phyloP scores from a whole-genome alignment of 2,888 invertebrate species.

The Cartodere bifasciata region DNA sequence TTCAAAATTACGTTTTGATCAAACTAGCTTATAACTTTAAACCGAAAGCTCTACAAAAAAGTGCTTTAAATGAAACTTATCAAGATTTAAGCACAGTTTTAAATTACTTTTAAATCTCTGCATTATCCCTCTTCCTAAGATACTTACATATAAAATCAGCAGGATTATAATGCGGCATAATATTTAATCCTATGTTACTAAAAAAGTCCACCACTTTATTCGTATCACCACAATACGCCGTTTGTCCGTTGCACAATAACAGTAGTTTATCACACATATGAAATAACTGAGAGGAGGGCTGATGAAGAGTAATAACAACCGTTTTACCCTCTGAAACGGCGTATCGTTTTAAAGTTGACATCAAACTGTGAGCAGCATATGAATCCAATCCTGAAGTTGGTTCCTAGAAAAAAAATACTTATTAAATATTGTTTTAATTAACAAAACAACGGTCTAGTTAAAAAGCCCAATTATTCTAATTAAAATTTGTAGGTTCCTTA shows the following conservation, averaged over 20 bases:
- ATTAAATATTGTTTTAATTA: too few relatives aligned
- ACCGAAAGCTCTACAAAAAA: too few relatives aligned
- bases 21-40: background rate
- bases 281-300: constrained; percentile 75
- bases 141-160: constrained; percentile 71
- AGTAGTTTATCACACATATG: constrained; percentile 69
- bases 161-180: constrained; percentile 68
- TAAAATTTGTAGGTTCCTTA: too few relatives aligned
- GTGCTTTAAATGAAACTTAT: too few relatives aligned
- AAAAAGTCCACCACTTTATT: constrained; percentile 61
- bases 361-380: constrained; percentile 61
- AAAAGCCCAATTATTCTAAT: too few relatives aligned
- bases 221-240: constrained; percentile 65
- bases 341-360: constrained; percentile 59
- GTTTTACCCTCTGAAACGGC: constrained; percentile 66
- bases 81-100: background rate
- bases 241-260: constrained; percentile 55
- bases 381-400: constrained; percentile 76
- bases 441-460: too few relatives aligned
- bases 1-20: background rate
- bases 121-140: too few relatives aligned
- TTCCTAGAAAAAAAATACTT: constrained; percentile 43
- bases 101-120: too few relatives aligned
- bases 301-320: constrained; percentile 68
- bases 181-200: constrained; percentile 52